Base-by-base conservation (phyloP, 2,888 invertebrate species). In the Drosophila dives region DNA sequence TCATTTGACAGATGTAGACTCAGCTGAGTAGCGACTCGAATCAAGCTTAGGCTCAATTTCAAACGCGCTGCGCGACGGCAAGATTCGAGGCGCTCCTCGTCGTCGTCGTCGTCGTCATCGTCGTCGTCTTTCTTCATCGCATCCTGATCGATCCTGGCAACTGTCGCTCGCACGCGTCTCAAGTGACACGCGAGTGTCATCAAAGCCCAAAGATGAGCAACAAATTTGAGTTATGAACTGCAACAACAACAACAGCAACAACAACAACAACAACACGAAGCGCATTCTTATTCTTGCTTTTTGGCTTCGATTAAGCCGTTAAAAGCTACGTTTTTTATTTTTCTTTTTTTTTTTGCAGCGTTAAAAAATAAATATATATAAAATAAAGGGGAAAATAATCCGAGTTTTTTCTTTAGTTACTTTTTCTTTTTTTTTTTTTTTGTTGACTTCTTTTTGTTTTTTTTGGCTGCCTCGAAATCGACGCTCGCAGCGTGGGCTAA, bases 121-220 rank as follows among this genome's bases (percentile, higher is more conserved):
- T 53, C 20, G 20, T 33, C n/a, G 34, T 23, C 54, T 23, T 36
- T 36, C 53, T 33, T 53, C 53, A 48, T 20, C 48, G 63, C 23
- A 38, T 64, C 64, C 63, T 64, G 45, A 54, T 32, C 50, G 62
- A 63, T 64, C 50, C 77, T 64, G 63, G 58, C 87, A 87, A 87
- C 82, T 91, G 89, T 90, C 81, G 86, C 89, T 91, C 91, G 92
- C 91, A 91, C 91, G 91, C 91, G 92, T 91, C 91, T 91, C 91
- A 91, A 83, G 83, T 91, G 92, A 91, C 91, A 90, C 91, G 91
- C 90, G 90, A 83, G 80, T 82, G 83, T 77, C 83, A 65, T 62
- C 74, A 72, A 77, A 71, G 50, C 64, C 71, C 36, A 34, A 60
- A 48, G 55, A 50, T 63, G 60, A 78, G 54, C 75, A 74, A 67